Conservation (phyloP, 2,797 vertebrate species). For the Muraenolepis orangiensis region DNA sequence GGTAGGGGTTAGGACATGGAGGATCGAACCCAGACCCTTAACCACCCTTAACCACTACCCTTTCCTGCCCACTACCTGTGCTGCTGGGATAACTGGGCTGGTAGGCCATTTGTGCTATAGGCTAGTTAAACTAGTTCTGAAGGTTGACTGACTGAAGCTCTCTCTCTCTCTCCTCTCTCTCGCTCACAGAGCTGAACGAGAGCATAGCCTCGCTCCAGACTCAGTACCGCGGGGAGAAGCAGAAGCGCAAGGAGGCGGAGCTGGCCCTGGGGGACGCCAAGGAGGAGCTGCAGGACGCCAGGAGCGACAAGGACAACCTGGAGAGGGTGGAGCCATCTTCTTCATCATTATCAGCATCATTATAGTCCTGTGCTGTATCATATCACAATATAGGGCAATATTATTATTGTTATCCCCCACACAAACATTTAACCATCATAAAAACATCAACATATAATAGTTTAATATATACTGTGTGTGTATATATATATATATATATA, state of each 20-base stretch:
- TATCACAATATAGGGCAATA: neutral
- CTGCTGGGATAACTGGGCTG: neutral
- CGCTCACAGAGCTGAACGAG: constrained; percentile 81
- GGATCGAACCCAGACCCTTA: too few species aligned
- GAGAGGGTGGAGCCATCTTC: constrained; percentile 76
- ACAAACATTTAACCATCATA: neutral
- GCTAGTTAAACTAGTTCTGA: neutral
- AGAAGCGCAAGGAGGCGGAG: constrained; percentile 82
- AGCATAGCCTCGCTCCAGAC: constrained; percentile 70
- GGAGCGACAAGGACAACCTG: constrained; percentile 80
- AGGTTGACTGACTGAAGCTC: neutral
- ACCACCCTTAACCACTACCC: too few species aligned
- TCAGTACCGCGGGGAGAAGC: constrained; percentile 83
- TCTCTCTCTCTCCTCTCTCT: neutral
- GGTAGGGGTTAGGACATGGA: too few species aligned
- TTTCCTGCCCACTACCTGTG: too few species aligned
- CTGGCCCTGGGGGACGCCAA: constrained; percentile 77
- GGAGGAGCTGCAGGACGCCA: constrained; percentile 85
- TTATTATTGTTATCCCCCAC: neutral
- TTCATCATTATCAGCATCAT: neutral
- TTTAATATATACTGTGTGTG: too few species aligned
- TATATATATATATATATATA: too few species aligned
- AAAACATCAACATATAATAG: too few species aligned
- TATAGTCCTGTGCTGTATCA: neutral
- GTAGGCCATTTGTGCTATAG: neutral